Conservation (phyloP, 2,888 invertebrate species). For the Platerodrilus igneus region DNA sequence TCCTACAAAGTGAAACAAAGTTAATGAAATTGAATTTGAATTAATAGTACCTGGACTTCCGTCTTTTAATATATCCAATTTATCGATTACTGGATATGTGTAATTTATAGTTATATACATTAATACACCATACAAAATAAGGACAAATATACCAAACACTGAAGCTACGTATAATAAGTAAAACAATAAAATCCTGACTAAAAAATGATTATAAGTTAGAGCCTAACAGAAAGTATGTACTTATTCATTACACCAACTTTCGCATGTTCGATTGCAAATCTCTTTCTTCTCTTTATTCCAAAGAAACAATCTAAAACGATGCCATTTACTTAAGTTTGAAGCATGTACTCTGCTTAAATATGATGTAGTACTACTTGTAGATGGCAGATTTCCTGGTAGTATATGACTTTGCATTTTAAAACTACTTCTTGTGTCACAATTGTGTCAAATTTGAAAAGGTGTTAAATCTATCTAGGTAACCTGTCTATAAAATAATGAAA, state of each 20-base stretch:
- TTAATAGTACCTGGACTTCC: slow-evolving; percentile 10
- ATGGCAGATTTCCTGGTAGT: too few species aligned
- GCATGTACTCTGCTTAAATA: too few species aligned
- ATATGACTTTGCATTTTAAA: too few species aligned
- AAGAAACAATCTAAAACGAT: slow-evolving; percentile 40
- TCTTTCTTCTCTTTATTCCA: slow-evolving; percentile 50
- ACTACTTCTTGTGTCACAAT: too few species aligned
- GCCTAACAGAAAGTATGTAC: neutral
- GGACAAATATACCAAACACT: slow-evolving; percentile 17
- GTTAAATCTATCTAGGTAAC: too few species aligned
- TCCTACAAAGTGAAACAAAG: slow-evolving; percentile 1
- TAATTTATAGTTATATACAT: slow-evolving; percentile 6
- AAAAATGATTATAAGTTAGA: slow-evolving; percentile 23
- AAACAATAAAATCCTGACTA: slow-evolving; percentile 13
- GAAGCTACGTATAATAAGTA: slow-evolving; percentile 19
- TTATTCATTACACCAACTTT: slow-evolving; percentile 52
- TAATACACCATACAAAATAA: slow-evolving; percentile 8
- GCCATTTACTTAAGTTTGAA: slow-evolving; percentile 15
- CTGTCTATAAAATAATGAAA: too few species aligned
- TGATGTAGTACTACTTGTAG: too few species aligned
- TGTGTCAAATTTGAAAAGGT: too few species aligned
- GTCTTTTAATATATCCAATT: neutral
- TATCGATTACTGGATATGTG: slow-evolving; percentile 3
- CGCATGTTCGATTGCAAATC: slow-evolving; percentile 50
- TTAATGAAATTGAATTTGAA: too few species aligned